These are phyloP conservation scores for Columba livia DNA, from an alignment of 2,113 vertebrate species.

Conservation along the genomic window DNA sequence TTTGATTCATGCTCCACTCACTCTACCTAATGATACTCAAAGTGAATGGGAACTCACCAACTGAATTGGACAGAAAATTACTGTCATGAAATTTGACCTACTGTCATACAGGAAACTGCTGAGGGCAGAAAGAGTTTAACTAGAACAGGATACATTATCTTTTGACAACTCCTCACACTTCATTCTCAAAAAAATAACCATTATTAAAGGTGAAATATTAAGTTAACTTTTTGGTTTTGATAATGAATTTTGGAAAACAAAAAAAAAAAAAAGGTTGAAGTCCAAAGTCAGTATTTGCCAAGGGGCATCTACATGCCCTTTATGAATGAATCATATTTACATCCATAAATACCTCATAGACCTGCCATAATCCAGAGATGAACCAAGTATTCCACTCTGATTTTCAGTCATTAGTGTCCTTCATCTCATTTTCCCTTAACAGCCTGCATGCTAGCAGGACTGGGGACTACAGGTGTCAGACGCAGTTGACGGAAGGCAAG, in stretches of 20 bases:
- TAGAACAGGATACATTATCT: neutral
- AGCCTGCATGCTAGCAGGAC: neutral
- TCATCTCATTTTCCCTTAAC: neutral
- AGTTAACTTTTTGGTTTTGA: neutral
- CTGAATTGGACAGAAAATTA: neutral
- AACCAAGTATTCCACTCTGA: neutral
- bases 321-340: neutral
- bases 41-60: accelerated
- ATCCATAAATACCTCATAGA: neutral
- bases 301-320: neutral
- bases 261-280: neutral
- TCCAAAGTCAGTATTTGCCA: neutral
- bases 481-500: accelerated
- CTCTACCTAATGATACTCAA: neutral
- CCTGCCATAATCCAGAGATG: neutral
- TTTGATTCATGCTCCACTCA: neutral
- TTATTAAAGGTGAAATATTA: neutral
- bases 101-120: neutral
- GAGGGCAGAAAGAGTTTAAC: neutral
- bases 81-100: neutral
- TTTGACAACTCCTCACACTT: neutral
- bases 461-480: neutral
- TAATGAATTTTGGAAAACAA: neutral
- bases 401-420: neutral
- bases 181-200: neutral